A percentile compares a stretch with the other conserved stretches of the same genome.
Conservation (phyloP, 2,888 invertebrate species). For the Notodonta dromedarius region DNA sequence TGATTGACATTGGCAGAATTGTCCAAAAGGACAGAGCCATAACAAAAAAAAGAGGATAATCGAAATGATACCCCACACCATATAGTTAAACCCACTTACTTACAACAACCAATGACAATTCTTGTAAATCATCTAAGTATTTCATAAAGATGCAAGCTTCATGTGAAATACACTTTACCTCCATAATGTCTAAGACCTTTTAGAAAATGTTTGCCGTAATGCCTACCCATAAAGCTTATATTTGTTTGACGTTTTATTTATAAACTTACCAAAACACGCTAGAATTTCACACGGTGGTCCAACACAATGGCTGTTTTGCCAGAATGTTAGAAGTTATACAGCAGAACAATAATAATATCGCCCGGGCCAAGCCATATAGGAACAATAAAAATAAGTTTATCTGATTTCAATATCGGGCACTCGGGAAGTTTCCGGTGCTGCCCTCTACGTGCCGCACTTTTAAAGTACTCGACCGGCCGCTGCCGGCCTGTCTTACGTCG, state of each 20-base stretch:
- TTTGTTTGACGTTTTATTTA: background rate
- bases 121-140: no score
- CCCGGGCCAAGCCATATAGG: slow-evolving; percentile 30
- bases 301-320: slow-evolving; percentile 34
- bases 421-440: slow-evolving; percentile 40
- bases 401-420: slow-evolving; percentile 47
- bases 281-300: slow-evolving; percentile 20
- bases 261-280: slow-evolving; percentile 17
- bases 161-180: no score
- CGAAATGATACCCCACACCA: no score
- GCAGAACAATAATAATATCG: slow-evolving; percentile 44
- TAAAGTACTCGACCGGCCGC: slow-evolving; percentile 21
- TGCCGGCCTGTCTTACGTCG: slow-evolving; percentile 23
- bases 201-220: no score
- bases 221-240: no score
- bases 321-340: slow-evolving; percentile 39
- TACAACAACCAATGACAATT: no score
- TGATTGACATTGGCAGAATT: no score
- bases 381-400: slow-evolving; percentile 47
- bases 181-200: no score
- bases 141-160: no score
- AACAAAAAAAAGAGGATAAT: no score
- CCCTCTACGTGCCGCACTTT: slow-evolving; percentile 29
- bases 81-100: no score
- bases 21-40: no score